A percentile compares a stretch with the other conserved stretches of the same genome.
phyloP scores from a whole-genome alignment of 2,888 invertebrate species.

The Anorthoa munda region DNA sequence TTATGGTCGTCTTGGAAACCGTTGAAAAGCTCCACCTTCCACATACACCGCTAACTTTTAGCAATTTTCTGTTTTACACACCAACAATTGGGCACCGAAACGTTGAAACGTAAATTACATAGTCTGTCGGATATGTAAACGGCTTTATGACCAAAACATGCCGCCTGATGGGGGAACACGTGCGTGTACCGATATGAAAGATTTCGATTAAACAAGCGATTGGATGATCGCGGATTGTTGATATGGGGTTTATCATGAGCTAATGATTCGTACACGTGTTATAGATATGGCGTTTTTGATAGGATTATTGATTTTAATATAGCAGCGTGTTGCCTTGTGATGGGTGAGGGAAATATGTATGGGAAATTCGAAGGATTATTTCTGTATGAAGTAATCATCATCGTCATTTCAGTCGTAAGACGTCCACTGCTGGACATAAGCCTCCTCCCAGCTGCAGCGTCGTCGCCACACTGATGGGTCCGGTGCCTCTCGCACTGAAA shows the following conservation, averaged over 20 bases:
- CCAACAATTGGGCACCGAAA: conserved; percentile 36
- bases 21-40: conserved; percentile 37
- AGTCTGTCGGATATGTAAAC: conserved; percentile 42
- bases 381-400: too few species aligned
- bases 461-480: too few species aligned
- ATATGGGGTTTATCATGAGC: conserved; percentile 10
- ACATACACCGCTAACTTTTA: conserved; percentile 31
- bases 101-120: conserved; percentile 24
- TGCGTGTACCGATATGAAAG: conserved; percentile 56
- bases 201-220: conserved; percentile 47
- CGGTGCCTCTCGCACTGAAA: too few species aligned
- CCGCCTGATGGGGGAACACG: conserved; percentile 67
- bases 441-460: too few species aligned
- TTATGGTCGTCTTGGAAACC: conserved; percentile 21
- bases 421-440: too few species aligned
- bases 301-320: conserved; percentile 20
- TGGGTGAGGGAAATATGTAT: background rate
- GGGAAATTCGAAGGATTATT: background rate
- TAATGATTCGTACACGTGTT: conserved; percentile 34
- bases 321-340: background rate
- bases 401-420: too few species aligned
- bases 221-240: conserved; percentile 49
- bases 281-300: conserved; percentile 1
- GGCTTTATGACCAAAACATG: conserved; percentile 60
- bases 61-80: conserved; percentile 44